phyloP scores from a whole-genome alignment of 2,888 invertebrate genomes.

The Heliconius ethilla region DNA sequence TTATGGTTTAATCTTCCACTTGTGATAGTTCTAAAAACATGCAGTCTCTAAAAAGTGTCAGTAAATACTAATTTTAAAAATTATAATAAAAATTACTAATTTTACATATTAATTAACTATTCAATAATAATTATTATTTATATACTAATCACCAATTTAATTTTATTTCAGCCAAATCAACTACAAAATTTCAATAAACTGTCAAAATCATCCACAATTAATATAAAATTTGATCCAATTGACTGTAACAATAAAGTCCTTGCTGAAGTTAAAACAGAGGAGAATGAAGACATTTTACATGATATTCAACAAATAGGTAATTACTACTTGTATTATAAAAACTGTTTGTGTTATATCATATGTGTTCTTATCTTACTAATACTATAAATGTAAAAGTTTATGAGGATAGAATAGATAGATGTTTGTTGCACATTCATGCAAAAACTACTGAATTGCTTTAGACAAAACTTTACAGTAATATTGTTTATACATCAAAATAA shows the following conservation, averaged over 20 bases:
- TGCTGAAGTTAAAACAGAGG: slow-evolving; percentile 28
- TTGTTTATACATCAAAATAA: neutral
- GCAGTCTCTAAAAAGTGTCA: too few relatives aligned
- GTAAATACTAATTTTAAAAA: too few relatives aligned
- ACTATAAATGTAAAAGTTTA: neutral
- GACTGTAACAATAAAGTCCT: slow-evolving; percentile 12
- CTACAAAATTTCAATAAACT: neutral
- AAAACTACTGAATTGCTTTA: neutral
- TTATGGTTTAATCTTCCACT: neutral
- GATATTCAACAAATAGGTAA: slow-evolving; percentile 19
- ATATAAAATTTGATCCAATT: slow-evolving; percentile 1
- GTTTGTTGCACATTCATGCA: neutral
- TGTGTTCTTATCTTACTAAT: neutral
- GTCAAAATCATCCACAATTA: slow-evolving; percentile 15
- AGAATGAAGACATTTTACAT: neutral
- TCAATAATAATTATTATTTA: too few relatives aligned
- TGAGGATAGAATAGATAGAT: neutral
- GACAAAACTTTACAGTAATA: neutral
- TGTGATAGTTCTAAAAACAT: too few relatives aligned
- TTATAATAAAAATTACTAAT: too few relatives aligned
- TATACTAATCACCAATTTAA: neutral
- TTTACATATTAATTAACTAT: too few relatives aligned
- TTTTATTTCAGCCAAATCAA: neutral
- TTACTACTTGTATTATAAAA: too few relatives aligned
- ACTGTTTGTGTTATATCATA: too few relatives aligned